Evolutionary conservation across 1,140 invertebrate species (phyloP), one percentile per base, ranked within the genome.

Genomic region (Diorhabda carinulata): DNA sequence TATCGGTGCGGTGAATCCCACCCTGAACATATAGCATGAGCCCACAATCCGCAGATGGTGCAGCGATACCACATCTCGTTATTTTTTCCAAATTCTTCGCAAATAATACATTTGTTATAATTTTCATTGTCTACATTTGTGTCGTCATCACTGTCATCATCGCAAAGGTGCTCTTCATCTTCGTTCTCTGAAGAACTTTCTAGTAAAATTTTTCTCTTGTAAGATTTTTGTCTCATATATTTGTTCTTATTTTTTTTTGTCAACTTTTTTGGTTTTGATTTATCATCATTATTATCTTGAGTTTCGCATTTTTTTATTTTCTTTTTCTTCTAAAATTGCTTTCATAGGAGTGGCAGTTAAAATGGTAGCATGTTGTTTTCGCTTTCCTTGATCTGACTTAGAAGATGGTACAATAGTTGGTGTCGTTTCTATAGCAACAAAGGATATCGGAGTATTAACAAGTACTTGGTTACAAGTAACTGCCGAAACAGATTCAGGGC

Each of bases 31-130:
- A 71, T 52, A 68, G 74, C 70, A 69, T 80, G 77, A 71, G 73
- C 61, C 75, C 75, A 79, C 58, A 75, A 57, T 68, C 74, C 73
- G 58, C 78, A 78, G 5, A 64, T 10, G 57, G 71, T 76, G 66
- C 77, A 78, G 56, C 74, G 66, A 71, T 77, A 78, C 74, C 76
- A 78, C 62, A 76, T 4, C 69, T 77, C 76, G 61, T 76, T 77
- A 72, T 77, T 75, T 25, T 25, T 25, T 70, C 72, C 57, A 72
- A 67, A 57, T 47, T 67, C 60, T 52, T 70, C 57, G 45, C 70
- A 72, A 61, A 64, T 47, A 60, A 66, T 72, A 64, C 77, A 79
- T 70, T 74, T 73, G 47, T 78, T 77, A 44, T 67, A 66, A 58
- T 73, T 62, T 63, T 76, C 75, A 56, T 73, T 66, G 41, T 72